Conservation (phyloP, 35 echinoderm and acorn worm species). For the Ophiothrix spiculata region DNA sequence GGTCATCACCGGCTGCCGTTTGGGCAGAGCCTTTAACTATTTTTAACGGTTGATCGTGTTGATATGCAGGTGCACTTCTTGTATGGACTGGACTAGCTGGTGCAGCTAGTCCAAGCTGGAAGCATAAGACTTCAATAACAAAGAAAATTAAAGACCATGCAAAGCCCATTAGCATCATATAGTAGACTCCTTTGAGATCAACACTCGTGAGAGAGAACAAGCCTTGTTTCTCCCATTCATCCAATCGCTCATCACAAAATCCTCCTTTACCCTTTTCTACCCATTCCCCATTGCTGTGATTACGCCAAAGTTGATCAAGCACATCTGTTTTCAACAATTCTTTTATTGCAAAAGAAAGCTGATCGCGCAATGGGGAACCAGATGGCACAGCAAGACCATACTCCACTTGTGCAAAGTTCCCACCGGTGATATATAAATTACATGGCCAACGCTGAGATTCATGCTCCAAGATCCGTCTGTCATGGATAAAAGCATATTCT, state of each 20-base stretch:
- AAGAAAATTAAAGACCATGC: conserved; percentile 58
- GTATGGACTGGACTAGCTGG: neutral
- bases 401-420: conserved; percentile 75
- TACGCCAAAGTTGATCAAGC: conserved; percentile 52
- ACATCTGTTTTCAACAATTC: conserved; percentile 52
- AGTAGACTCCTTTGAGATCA: conserved; percentile 82
- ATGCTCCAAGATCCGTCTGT: conserved; percentile 52
- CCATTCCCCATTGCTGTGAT: conserved; percentile 51
- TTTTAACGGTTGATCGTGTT: neutral
- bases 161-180: conserved; percentile 76
- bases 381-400: conserved; percentile 86
- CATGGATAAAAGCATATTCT: conserved; percentile 87
- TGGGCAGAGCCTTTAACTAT: neutral
- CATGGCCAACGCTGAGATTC: conserved; percentile 61
- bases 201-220: conserved; percentile 73
- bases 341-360: conserved; percentile 66
- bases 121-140: conserved; percentile 70
- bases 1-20: conserved; percentile 41
- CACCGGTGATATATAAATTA: conserved; percentile 81
- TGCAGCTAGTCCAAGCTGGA: conserved; percentile 67
- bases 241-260: conserved; percentile 24
- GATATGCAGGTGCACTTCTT: neutral
- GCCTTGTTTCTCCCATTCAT: conserved; percentile 63
- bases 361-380: conserved; percentile 85
- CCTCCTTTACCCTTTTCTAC: conserved; percentile 69